Percentiles rank a stretch among this genome's conserved stretches.
Conservation (phyloP, 1,140 invertebrate genomes). For the Papilio helenus region DNA sequence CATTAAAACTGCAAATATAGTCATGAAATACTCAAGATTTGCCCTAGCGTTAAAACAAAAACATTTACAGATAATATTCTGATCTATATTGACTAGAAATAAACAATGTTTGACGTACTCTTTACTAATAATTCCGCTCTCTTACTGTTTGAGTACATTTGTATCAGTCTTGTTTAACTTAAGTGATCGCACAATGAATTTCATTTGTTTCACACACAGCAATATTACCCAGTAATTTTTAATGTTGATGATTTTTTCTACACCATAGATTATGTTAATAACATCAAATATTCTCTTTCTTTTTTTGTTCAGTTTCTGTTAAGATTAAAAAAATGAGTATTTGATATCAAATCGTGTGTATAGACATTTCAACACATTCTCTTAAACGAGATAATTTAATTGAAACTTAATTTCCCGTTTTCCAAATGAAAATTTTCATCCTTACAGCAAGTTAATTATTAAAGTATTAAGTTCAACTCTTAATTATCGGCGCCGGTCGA, state of each 20-base stretch:
- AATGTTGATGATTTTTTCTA: too few species aligned
- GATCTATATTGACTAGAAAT: not conserved
- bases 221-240: too few species aligned
- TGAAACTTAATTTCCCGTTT: slow-evolving; percentile 33
- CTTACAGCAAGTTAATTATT: slow-evolving; percentile 35
- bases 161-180: not conserved
- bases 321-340: too few species aligned
- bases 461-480: slow-evolving; percentile 40
- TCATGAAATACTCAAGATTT: not conserved
- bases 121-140: not conserved
- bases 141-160: slow-evolving; percentile 15
- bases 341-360: too few species aligned
- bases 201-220: too few species aligned
- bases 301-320: too few species aligned
- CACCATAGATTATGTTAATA: too few species aligned
- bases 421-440: slow-evolving; percentile 35
- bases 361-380: not conserved
- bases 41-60: too few species aligned
- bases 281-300: too few species aligned
- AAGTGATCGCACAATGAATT: too few species aligned
- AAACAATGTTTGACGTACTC: slow-evolving; percentile 7
- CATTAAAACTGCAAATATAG: too few species aligned
- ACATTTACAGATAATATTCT: not conserved
- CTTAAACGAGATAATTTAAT: slow-evolving; percentile 22
- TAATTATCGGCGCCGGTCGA: slow-evolving; percentile 38